A percentile compares a stretch with the other conserved stretches of the same genome.
Conservation (phyloP, 2,888 invertebrate species). For the Melanophora roralis region DNA sequence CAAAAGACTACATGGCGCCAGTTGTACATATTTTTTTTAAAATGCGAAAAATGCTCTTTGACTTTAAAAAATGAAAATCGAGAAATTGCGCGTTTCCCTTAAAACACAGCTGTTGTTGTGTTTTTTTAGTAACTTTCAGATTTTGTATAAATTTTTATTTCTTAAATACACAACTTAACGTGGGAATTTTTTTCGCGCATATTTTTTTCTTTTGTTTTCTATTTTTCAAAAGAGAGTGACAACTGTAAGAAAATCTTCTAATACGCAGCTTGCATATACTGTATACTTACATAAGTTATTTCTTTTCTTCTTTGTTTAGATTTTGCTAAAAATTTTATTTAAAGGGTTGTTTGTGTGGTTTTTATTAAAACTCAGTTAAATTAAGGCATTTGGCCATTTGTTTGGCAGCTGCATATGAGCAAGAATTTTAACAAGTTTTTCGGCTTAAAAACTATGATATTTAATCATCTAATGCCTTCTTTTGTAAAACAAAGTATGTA, state of each 20-base stretch:
- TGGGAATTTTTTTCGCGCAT: slow-evolving; percentile 47
- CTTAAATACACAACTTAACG: slow-evolving; percentile 14
- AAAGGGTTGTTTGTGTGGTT: slow-evolving; percentile 29
- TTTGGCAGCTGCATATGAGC: no score
- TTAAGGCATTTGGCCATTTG: background rate
- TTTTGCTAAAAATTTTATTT: background rate
- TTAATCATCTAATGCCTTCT: no score
- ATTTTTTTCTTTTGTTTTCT: slow-evolving; percentile 13
- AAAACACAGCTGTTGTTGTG: slow-evolving; percentile 26
- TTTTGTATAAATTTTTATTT: slow-evolving; percentile 20
- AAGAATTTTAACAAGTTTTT: background rate
- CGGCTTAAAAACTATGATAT: background rate
- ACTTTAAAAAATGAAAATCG: slow-evolving; percentile 20
- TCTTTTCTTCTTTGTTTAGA: background rate
- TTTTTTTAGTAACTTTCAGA: slow-evolving; percentile 37
- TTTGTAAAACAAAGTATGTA: no score
- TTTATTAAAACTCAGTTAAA: background rate
- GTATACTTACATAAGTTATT: no score
- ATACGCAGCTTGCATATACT: slow-evolving; percentile 47
- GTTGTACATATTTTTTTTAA: background rate
- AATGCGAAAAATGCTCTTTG: slow-evolving; percentile 27
- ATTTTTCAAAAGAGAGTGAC: slow-evolving; percentile 4
- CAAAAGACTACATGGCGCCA: slow-evolving; percentile 43
- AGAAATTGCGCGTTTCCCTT: slow-evolving; percentile 38
- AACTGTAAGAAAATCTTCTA: slow-evolving; percentile 53